Percentiles rank a stretch among this genome's conserved stretches.
Evolutionary conservation across 64 coral and sea anemone species (phyloP).

Genomic region (Montipora sp.): DNA sequence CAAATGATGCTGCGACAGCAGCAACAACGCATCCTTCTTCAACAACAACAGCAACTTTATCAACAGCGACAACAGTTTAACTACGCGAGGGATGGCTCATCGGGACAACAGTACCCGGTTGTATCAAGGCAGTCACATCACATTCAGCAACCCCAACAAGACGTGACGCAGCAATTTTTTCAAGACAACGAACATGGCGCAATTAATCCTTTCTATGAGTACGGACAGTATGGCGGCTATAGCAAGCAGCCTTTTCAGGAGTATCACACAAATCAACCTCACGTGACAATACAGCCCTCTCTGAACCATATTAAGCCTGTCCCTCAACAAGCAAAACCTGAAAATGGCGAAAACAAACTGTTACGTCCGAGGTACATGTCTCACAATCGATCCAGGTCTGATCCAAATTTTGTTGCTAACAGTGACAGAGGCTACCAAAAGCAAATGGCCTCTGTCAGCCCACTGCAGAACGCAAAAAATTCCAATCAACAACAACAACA

Average conservation of each 20-base stretch:
- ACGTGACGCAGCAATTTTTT: constrained; percentile 6
- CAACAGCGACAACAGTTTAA: constrained; percentile 28
- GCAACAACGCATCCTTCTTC: constrained; percentile 2
- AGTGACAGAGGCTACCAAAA: not conserved
- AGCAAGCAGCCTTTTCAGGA: not conserved
- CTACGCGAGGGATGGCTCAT: not conserved
- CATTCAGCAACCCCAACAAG: not conserved
- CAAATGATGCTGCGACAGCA: constrained; percentile 18
- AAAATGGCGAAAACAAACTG: constrained; percentile 37
- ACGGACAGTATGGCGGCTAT: not conserved
- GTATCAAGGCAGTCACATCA: not conserved
- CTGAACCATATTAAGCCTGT: no score
- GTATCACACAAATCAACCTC: not conserved
- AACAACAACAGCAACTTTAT: constrained; percentile 25
- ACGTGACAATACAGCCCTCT: not conserved
- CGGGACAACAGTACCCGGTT: not conserved
- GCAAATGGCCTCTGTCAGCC: not conserved
- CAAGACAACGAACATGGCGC: constrained; percentile 15
- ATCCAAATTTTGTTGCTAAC: constrained; percentile 41
- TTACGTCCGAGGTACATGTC: constrained; percentile 48
- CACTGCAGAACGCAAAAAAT: not conserved
- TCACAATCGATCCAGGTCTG: constrained; percentile 62
- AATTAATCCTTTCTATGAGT: constrained; percentile 52
- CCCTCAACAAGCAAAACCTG: constrained; percentile 1
- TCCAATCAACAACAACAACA: constrained; percentile 10